A percentile compares a stretch with the other conserved stretches of the same genome.
phyloP scores from a whole-genome alignment of 2,113 vertebrate species.

The Macquaria ambigua region DNA sequence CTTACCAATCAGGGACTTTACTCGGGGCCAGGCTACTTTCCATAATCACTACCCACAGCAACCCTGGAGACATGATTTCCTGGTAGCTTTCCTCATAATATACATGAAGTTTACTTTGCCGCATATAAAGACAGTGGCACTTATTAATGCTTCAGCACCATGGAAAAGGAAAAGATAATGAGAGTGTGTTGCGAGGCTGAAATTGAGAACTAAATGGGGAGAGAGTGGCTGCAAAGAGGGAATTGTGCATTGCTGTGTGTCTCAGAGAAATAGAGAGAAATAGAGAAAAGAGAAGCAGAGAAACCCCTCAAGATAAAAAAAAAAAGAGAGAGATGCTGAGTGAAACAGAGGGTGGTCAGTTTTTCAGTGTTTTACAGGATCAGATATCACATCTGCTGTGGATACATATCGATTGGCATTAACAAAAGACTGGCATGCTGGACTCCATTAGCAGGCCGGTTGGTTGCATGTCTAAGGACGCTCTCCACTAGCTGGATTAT shows the following conservation, averaged over 20 bases:
- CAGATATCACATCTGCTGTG: slow-evolving; percentile 76
- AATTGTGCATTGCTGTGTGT: slow-evolving; percentile 3
- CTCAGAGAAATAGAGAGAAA: background rate
- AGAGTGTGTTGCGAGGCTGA: slow-evolving; percentile 25
- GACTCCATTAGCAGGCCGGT: slow-evolving; percentile 72
- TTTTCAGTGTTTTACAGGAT: slow-evolving; percentile 74
- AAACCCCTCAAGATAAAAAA: background rate
- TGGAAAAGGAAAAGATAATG: slow-evolving; percentile 50
- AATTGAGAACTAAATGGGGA: slow-evolving; percentile 21
- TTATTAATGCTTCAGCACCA: slow-evolving; percentile 34
- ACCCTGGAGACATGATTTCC: slow-evolving; percentile 45
- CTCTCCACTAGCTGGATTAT: background rate
- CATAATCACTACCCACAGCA: slow-evolving; percentile 53
- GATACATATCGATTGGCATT: slow-evolving; percentile 75
- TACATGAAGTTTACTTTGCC: slow-evolving; percentile 33
- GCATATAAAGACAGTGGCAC: slow-evolving; percentile 13
- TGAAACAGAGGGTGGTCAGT: slow-evolving; percentile 56
- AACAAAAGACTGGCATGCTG: slow-evolving; percentile 72
- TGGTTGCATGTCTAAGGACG: slow-evolving; percentile 27
- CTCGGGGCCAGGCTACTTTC: slow-evolving; percentile 37
- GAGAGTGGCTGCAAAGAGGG: slow-evolving; percentile 16
- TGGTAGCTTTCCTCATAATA: slow-evolving; percentile 45
- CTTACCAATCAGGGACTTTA: slow-evolving; percentile 41
- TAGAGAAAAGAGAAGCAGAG: background rate
- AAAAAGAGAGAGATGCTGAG: slow-evolving; percentile 9